These are phyloP conservation scores for Teleogryllus occipitalis DNA, from an alignment of 1,140 invertebrate genomes.

Conservation along the genomic window DNA sequence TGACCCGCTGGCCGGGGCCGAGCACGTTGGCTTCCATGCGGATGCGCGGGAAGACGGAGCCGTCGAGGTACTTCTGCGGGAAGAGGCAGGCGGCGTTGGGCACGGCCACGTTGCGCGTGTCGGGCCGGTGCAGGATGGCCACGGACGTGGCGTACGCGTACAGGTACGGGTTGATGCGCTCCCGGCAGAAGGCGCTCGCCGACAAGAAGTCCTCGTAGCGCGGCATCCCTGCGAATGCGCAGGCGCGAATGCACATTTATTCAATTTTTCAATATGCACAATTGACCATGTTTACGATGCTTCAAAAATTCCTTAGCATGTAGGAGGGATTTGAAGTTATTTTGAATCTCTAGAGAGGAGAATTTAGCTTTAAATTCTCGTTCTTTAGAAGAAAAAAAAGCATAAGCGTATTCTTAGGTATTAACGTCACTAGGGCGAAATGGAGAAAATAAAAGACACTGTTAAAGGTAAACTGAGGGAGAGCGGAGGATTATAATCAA, in stretches of 20 bases:
- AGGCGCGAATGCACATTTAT: neutral
- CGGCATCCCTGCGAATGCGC: constrained; percentile 46
- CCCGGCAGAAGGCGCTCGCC: constrained; percentile 57
- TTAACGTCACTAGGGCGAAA: too few relatives aligned
- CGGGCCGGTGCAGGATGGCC: constrained; percentile 61
- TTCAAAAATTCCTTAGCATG: neutral
- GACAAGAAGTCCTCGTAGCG: constrained; percentile 61
- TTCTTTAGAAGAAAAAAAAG: too few relatives aligned
- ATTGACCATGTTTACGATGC: neutral
- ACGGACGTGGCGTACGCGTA: constrained; percentile 71
- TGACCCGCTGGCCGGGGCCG: constrained; percentile 51
- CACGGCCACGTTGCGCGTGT: constrained; percentile 60
- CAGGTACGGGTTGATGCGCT: constrained; percentile 65
- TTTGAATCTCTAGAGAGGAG: neutral
- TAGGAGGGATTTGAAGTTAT: neutral
- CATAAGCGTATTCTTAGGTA: too few relatives aligned
- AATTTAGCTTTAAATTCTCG: too few relatives aligned
- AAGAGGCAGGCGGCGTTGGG: constrained; percentile 65
- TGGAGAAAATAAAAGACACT: too few relatives aligned
- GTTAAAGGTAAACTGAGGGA: too few relatives aligned
- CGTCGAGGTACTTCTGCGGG: constrained; percentile 69
- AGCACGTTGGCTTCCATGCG: constrained; percentile 59
- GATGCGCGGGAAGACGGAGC: constrained; percentile 54
- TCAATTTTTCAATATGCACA: neutral
- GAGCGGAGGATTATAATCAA: too few relatives aligned